Percentiles rank a stretch among this genome's conserved stretches.
phyloP scores from a whole-genome alignment of 2,113 vertebrate genomes.

The Rhinichthys klamathensis region DNA sequence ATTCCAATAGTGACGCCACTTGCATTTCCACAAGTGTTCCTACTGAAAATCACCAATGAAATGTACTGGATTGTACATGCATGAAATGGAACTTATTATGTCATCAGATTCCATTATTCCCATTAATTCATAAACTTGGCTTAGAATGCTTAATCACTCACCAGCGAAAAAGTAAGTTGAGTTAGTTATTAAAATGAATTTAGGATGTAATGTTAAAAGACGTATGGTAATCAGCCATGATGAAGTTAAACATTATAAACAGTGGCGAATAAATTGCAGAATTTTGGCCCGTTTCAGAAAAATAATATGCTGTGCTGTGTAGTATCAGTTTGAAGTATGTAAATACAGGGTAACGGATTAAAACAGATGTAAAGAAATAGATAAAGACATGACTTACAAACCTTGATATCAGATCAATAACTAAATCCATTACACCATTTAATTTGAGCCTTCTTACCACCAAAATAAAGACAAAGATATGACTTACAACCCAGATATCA shows the following conservation, averaged over 20 bases:
- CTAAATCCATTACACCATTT: too few species aligned
- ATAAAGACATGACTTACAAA: too few species aligned
- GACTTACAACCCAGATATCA: too few species aligned
- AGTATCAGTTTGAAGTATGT: neutral
- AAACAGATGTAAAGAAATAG: too few species aligned
- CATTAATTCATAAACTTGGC: neutral
- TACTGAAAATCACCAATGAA: neutral
- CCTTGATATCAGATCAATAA: too few species aligned
- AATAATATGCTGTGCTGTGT: too few species aligned
- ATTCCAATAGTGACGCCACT: neutral
- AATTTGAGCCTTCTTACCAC: too few species aligned
- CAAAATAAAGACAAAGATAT: too few species aligned
- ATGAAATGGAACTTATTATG: neutral
- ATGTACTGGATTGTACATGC: neutral
- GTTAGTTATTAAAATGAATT: neutral
- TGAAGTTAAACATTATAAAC: neutral
- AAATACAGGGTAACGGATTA: too few species aligned
- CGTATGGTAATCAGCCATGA: neutral
- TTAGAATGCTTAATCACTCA: neutral
- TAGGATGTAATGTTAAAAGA: neutral
- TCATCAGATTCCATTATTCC: neutral
- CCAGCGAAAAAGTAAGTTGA: neutral
- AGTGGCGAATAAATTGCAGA: neutral
- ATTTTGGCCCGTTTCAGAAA: neutral
- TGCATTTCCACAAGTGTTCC: neutral